phyloP scores from a whole-genome alignment of 2,888 invertebrate species.

The Dione juno region DNA sequence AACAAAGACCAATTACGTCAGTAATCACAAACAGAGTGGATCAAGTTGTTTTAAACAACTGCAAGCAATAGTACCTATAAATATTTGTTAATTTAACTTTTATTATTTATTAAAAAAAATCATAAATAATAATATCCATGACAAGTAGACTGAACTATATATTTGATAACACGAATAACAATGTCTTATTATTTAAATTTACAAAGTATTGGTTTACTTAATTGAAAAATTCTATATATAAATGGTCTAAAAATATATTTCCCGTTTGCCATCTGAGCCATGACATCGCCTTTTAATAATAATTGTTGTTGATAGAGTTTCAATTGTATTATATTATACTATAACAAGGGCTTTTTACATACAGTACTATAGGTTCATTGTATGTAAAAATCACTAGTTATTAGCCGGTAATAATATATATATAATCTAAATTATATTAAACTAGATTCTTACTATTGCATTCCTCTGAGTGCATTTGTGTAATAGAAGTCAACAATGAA shows the following conservation, averaged over 20 bases:
- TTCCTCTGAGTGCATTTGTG: conserved; percentile 16
- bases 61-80: no score
- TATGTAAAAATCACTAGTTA: no score
- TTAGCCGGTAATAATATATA: neutral
- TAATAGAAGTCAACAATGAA: conserved; percentile 34
- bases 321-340: neutral
- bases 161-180: no score
- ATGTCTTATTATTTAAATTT: no score
- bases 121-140: no score
- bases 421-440: conserved; percentile 2
- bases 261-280: neutral
- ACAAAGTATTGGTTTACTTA: no score
- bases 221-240: no score
- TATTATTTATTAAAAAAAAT: no score
- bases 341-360: conserved; percentile 1
- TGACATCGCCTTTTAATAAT: neutral
- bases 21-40: neutral
- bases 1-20: neutral
- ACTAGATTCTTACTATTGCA: conserved; percentile 6
- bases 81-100: no score
- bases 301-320: neutral
- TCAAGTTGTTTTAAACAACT: neutral
- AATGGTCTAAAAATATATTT: no score
- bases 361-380: neutral
- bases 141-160: no score